Conservation (phyloP, 2,797 vertebrate species). For the Stomatorhinus walkeri region DNA sequence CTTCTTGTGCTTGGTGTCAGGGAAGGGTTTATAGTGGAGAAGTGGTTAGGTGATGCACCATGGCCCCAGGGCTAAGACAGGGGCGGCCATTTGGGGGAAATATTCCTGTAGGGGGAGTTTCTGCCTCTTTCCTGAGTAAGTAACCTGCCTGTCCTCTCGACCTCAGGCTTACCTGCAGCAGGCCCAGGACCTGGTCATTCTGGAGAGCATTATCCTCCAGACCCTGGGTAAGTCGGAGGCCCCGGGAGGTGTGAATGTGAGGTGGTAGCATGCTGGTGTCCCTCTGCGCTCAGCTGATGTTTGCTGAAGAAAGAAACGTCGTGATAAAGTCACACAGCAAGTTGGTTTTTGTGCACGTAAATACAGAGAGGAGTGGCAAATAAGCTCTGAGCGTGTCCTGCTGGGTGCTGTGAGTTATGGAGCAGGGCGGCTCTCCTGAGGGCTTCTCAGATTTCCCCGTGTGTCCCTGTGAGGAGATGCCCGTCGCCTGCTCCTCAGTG, state of each 20-base stretch:
- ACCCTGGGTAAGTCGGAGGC: conserved; percentile 87
- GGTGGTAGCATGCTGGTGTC: not conserved
- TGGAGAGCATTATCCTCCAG: conserved; percentile 97
- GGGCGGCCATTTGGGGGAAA: not conserved
- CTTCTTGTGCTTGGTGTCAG: not conserved
- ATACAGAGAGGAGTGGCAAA: not conserved
- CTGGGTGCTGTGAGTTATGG: not conserved
- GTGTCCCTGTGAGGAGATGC: not conserved
- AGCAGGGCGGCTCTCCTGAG: not conserved
- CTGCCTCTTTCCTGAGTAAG: conserved; percentile 52
- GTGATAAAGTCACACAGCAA: not conserved
- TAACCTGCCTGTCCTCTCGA: conserved; percentile 80
- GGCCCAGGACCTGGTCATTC: conserved; percentile 97
- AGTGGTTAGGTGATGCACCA: not conserved
- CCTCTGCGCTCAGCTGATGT: not conserved
- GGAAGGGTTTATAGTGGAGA: not conserved
- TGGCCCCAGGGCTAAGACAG: not conserved
- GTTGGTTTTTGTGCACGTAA: not conserved
- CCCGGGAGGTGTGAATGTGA: conserved; percentile 26
- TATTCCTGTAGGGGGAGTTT: conserved; percentile 23
- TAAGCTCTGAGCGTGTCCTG: not conserved
- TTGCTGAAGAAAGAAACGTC: not conserved
- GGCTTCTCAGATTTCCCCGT: not conserved
- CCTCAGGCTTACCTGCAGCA: conserved; percentile 92
- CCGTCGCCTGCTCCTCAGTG: not conserved